Conservation (phyloP, 2,113 vertebrate species). For the Manacus vitellinus region DNA sequence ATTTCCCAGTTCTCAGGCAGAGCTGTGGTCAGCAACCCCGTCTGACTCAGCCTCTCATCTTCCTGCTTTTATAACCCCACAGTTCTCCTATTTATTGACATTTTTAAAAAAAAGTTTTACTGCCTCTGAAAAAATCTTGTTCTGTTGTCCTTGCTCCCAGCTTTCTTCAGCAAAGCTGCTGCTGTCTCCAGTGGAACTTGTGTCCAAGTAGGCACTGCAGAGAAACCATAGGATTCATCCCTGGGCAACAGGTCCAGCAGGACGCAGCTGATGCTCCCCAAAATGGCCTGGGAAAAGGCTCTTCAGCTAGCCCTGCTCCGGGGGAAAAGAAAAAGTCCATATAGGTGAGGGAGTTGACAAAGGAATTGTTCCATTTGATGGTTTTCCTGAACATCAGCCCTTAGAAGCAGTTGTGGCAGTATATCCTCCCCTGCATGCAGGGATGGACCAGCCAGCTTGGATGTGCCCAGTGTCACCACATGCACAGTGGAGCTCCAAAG, state of each 20-base stretch:
- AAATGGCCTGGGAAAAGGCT: neutral
- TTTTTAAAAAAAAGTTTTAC: neutral
- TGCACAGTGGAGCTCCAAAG: neutral
- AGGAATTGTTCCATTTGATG: neutral
- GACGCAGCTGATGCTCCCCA: neutral
- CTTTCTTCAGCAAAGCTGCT: neutral
- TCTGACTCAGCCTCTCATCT: constrained; percentile 37
- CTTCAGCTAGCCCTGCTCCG: neutral
- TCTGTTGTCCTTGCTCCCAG: neutral
- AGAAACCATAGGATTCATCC: neutral
- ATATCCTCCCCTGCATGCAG: neutral
- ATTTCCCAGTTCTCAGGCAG: neutral
- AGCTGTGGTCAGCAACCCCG: constrained; percentile 22
- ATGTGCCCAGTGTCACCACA: fast-evolving
- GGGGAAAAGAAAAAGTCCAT: neutral
- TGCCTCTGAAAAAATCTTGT: neutral
- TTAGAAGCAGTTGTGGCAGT: neutral
- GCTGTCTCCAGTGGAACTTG: neutral
- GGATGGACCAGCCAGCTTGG: neutral
- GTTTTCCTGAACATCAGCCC: neutral
- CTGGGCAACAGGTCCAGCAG: neutral
- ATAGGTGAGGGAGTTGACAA: neutral
- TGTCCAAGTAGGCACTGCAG: neutral
- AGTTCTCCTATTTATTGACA: constrained; percentile 3
- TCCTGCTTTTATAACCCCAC: constrained; percentile 8